Evolutionary conservation across 2,113 vertebrate species (phyloP).

Genomic region (Vulpes vulpes): DNA sequence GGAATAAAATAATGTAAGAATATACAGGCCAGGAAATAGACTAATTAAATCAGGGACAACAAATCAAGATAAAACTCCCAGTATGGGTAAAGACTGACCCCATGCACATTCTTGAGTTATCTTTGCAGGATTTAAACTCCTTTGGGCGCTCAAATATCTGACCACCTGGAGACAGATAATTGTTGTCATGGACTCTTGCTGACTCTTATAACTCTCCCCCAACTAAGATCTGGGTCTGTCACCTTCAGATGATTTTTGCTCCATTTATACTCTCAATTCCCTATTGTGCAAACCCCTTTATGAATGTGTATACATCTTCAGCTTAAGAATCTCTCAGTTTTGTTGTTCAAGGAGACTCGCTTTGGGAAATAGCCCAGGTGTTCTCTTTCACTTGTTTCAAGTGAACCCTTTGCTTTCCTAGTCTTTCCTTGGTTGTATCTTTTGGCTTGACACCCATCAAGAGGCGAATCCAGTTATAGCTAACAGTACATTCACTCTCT

Average conservation of each 20-base stretch:
- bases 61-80: not conserved
- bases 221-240: not conserved
- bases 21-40: not conserved
- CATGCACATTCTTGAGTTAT: not conserved
- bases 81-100: not conserved
- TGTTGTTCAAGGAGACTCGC: not conserved
- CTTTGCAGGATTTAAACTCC: not conserved
- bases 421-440: not conserved
- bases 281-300: not conserved
- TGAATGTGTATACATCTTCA: not conserved
- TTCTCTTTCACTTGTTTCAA: not conserved
- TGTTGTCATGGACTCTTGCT: not conserved
- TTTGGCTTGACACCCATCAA: not conserved
- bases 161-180: not conserved
- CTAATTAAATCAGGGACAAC: not conserved
- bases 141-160: not conserved
- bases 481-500: not conserved
- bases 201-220: not conserved
- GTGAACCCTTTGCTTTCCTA: not conserved
- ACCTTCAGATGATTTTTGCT: not conserved
- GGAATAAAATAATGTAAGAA: not conserved
- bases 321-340: not conserved
- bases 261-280: not conserved
- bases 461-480: not conserved
- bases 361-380: not conserved